Evolutionary conservation across 2,113 vertebrate genomes (phyloP), one percentile per base, ranked within the genome.

Genomic region (Tetrao urogallus): DNA sequence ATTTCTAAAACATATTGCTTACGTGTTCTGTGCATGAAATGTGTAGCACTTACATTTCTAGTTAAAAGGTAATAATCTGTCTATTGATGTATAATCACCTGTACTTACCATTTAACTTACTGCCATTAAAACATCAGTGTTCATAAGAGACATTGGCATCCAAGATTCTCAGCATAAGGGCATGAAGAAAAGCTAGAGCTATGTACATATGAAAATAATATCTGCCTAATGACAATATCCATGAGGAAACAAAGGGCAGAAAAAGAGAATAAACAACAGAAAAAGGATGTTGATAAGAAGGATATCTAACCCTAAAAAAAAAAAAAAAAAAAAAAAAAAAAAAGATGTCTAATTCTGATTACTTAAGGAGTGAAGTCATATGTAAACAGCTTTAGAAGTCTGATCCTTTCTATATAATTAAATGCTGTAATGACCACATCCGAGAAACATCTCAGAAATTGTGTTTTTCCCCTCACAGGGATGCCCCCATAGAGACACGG

Each of bases 381-480:
- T 3, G 13, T 15, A 11, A 12, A 85, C 28, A 0, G 0, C 20
- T 75, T 88, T 12, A 52, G 63, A 85, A 79, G 13, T 50, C 27
- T 15, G 25, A 65, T 70, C 4, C 1, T 78, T 30, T 52, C 25
- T 43, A 63, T 42, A 6, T 52, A 82, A 2, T 58, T 54, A n/a
- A 22, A 82, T 32, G 7, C 16, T 57, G 32, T 32, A 86, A 82
- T 47, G 22, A 47, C 3, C 11, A 85, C 42, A 54, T 82, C 82
- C 38, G 34, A 40, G 90, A 80, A 72, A 21, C 4, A 74, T 18
- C 40, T 47, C 61, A 36, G 16, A 45, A 60, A 57, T 57, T 32
- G 36, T 30, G 8, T 13, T 15, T 16, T 2, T 0, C 2, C 14
- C 18, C 19, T 2, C 6, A n/a, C 40, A 16, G 3, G 5, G 30